Evolutionary conservation across 2,797 vertebrate species (phyloP), one percentile per base, ranked within the genome.

Genomic region (Pseudomugil gertrudae): DNA sequence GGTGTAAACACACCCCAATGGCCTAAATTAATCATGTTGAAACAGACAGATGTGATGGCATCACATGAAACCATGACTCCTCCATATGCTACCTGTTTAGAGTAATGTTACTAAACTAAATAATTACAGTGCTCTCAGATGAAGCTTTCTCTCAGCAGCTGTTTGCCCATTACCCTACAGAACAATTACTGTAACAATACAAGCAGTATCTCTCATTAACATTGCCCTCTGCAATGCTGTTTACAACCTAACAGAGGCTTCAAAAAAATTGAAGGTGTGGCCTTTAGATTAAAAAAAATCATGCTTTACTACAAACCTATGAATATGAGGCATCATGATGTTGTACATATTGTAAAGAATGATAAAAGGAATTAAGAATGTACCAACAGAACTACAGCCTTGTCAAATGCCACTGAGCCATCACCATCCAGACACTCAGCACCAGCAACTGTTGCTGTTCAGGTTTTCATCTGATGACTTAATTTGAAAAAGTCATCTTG

Each of bases 1-100:
- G 57, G 45, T 82, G 79, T 84, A 84, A 85, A 86, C 76, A 82
- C 68, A 76, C 71, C 62, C 66, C 38, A 74, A 84, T 78, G 66
- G 79, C 78, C 77, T 86, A 72, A 78, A 89, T 93, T 87, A 91
- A 92, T 92, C 90, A 88, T 63, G 70, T 86, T 88, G 87, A 90
- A 91, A 80, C 75, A 89, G 89, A 90, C 90, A 83, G 88, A 88
- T 85, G 89, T 79, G 81, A 85, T 76, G 59, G 67, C 68, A 72
- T 89, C 87, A 88, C 83, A 84, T 66, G 72, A 88, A 88, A 86
- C 70, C 66, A 84, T 69, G 84, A 85, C 86, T 87, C 85, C 60
- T 70, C 90, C 90, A 92, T 93, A 92, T 92, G 92, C 76, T 89
- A 86, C 89, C 88, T 90, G 90, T 89, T 92, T 71, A 64, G 63